Evolutionary conservation across 2,113 vertebrate genomes (phyloP).

Genomic region (Oreotrochilus melanogaster): DNA sequence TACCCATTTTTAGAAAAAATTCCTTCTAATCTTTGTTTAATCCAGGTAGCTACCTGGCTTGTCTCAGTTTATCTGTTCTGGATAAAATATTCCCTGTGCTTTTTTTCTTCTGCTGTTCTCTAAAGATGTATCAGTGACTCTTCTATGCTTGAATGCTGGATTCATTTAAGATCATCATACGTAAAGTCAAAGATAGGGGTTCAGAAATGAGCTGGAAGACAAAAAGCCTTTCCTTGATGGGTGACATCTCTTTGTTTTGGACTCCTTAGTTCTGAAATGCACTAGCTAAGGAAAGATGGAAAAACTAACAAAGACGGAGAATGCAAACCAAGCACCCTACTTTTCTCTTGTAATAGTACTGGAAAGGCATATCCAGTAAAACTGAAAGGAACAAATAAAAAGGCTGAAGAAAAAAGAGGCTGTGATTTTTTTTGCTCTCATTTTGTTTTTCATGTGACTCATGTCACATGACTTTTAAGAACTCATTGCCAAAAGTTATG

Average conservation of each 20-base stretch:
- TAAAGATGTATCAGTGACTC: background rate
- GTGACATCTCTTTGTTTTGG: background rate
- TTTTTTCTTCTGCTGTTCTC: background rate
- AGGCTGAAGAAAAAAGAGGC: background rate
- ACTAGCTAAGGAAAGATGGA: background rate
- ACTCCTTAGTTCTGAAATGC: background rate
- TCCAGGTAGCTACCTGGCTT: background rate
- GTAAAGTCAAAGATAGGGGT: background rate
- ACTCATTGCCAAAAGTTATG: background rate
- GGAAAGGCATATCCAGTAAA: background rate
- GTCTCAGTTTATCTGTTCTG: background rate
- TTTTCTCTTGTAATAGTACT: background rate
- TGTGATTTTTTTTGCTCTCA: background rate
- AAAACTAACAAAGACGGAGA: background rate
- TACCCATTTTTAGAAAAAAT: background rate
- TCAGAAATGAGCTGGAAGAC: background rate
- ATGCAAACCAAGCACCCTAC: background rate
- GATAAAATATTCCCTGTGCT: background rate
- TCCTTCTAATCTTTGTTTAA: background rate
- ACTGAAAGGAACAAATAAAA: background rate
- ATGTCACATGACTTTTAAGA: background rate
- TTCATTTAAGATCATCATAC: background rate
- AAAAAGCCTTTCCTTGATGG: background rate
- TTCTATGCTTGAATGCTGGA: background rate
- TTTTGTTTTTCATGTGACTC: background rate